Evolutionary conservation across 1,140 invertebrate species (phyloP).

Genomic region (Lepidurus packardi): DNA sequence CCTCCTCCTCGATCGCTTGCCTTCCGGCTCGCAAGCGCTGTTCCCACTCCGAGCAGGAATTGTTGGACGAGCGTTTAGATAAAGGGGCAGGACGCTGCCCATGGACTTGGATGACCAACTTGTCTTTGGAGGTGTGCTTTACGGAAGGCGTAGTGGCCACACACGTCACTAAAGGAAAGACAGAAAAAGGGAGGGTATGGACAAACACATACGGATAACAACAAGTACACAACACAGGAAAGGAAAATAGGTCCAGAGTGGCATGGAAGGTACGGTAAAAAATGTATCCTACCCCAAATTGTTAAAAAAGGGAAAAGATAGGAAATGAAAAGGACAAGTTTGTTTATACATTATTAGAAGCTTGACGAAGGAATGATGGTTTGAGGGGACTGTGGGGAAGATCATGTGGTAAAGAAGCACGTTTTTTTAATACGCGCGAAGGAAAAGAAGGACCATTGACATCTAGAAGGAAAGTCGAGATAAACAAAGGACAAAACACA

Average conservation of each 20-base stretch:
- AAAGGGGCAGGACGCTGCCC: slow-evolving; percentile 1
- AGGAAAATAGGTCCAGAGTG: neutral
- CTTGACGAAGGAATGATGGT: neutral
- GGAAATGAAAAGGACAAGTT: neutral
- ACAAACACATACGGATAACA: slow-evolving; percentile 17
- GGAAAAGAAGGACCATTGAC: slow-evolving; percentile 23
- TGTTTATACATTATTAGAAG: neutral
- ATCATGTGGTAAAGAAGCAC: slow-evolving; percentile 3
- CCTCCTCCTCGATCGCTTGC: slow-evolving; percentile 31
- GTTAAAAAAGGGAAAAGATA: neutral
- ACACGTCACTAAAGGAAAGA: neutral
- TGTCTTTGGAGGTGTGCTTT: slow-evolving; percentile 23
- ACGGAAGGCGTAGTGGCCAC: neutral
- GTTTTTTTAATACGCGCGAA: slow-evolving; percentile 26
- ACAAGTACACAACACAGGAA: neutral
- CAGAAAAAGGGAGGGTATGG: neutral
- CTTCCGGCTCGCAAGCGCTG: slow-evolving; percentile 26
- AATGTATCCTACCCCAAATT: neutral
- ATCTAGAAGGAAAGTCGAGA: slow-evolving; percentile 25
- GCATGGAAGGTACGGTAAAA: neutral
- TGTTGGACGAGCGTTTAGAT: neutral
- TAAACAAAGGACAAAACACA: slow-evolving; percentile 27
- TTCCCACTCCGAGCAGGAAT: slow-evolving; percentile 31
- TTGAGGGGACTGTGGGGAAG: neutral
- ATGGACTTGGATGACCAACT: slow-evolving; percentile 32